Evolutionary conservation across 2,888 invertebrate species (phyloP), one percentile per base, ranked within the genome.

Genomic region (Apomyelois bistriatella): DNA sequence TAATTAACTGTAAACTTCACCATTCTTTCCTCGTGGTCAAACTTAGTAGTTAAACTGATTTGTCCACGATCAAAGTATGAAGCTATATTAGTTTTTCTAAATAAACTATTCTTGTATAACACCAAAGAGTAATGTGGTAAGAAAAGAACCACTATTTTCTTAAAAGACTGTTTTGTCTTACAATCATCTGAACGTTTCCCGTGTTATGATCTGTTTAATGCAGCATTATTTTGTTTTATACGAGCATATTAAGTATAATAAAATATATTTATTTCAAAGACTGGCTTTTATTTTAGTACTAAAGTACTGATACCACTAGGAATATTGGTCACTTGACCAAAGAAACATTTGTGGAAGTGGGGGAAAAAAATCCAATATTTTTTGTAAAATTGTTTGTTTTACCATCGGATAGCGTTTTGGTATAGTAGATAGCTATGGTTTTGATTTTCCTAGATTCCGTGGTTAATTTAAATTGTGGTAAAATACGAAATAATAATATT

Each of bases 151-250:
- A 52, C 46, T 59, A 64, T 59, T 65, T 64, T 63, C 58, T 54
- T 61, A 58, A 3, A 32, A 59, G 59, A 61, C 58, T 53, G 55
- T 56, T 59, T 60, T 58, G 53, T 59, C 43, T 43, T 43, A 17
- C 41, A 42, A 66, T 70, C 76, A 76, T 78, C 74, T 78, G 74
- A 71, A 68, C 65, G 58, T 68, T 54, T 42, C 30, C n/a, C 10
- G 16, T 17, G 35, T 66, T 71, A 66, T 70, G 67, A 66, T 68
- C 66, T 74, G 66, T 70, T 64, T 63, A 66, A 57, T 74, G 70
- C 68, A 75, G 70, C 70, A 67, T 71, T 76, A 73, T 76, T 76
- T 40, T 73, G 70, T 75, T 76, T 69, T 73, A 65, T 72, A 70
- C 65, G 68, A 68, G 67, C 70, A 64, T 70, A 38, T 70, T 41